Conservation (phyloP, 2,113 vertebrate genomes). For the Ramphastos sulfuratus region DNA sequence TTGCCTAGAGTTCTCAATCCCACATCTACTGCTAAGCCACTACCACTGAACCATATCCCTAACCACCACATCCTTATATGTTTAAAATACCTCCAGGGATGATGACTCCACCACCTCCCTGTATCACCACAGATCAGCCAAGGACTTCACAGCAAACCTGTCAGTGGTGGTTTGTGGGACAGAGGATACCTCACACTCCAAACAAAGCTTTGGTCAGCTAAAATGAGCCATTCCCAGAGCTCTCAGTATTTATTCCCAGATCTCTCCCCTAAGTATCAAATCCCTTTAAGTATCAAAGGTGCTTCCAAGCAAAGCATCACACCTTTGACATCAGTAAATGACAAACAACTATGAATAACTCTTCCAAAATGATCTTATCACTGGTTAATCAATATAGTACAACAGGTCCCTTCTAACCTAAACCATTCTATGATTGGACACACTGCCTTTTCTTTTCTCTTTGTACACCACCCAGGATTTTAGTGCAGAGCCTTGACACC, state of each 20-base stretch:
- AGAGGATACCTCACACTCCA: neutral
- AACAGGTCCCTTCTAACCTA: neutral
- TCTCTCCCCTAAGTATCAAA: neutral
- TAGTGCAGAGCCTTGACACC: neutral
- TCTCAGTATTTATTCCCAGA: constrained; percentile 9
- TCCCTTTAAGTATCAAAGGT: neutral
- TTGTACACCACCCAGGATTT: neutral
- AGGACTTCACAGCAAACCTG: neutral
- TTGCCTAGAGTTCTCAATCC: too few relatives aligned
- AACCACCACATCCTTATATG: too few relatives aligned
- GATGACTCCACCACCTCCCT: too few relatives aligned
- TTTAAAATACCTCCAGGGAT: too few relatives aligned
- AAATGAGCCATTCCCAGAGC: neutral
- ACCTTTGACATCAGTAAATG: constrained; percentile 16
- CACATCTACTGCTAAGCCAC: too few relatives aligned
- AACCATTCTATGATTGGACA: neutral
- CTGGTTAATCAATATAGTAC: constrained; percentile 13
- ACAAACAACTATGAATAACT: neutral
- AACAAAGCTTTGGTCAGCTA: constrained; percentile 22
- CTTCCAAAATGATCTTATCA: constrained; percentile 41
- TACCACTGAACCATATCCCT: too few relatives aligned
- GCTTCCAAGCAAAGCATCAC: neutral
- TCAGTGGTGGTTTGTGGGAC: neutral
- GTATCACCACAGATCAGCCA: neutral
- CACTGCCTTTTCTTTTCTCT: constrained; percentile 11